Conservation (phyloP, 2,888 invertebrate genomes). For the Unio pictorum region DNA sequence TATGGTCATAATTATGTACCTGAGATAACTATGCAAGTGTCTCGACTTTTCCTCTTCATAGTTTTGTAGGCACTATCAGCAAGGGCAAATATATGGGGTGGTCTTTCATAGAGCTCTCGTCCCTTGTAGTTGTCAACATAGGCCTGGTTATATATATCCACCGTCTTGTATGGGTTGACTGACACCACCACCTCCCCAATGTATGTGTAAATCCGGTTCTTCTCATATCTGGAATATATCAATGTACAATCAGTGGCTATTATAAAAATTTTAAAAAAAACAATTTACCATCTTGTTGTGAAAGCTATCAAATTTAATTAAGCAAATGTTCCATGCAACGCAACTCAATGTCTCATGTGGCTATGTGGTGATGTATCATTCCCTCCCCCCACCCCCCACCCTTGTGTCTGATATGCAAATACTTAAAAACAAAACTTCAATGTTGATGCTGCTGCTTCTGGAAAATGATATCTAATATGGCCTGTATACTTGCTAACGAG, state of each 20-base stretch:
- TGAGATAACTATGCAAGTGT: conserved; percentile 95
- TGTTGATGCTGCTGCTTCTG: too few relatives aligned
- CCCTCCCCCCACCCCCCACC: too few relatives aligned
- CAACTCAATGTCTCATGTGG: too few relatives aligned
- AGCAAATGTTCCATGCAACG: too few relatives aligned
- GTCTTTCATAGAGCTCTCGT: conserved; percentile 95
- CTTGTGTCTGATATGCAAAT: too few relatives aligned
- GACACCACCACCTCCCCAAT: conserved; percentile 94
- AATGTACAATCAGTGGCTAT: background rate
- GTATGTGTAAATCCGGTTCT: conserved; percentile 91
- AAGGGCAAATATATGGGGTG: conserved; percentile 97
- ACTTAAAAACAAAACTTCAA: too few relatives aligned
- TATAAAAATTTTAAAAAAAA: background rate
- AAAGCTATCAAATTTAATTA: too few relatives aligned
- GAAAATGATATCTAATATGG: too few relatives aligned
- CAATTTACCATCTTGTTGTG: background rate
- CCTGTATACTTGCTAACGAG: too few relatives aligned
- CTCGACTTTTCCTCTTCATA: conserved; percentile 90
- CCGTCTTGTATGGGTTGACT: conserved; percentile 94
- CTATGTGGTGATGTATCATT: too few relatives aligned
- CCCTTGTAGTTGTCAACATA: conserved; percentile 93
- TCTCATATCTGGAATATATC: conserved; percentile 56
- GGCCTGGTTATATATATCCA: conserved; percentile 91
- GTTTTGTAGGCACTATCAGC: conserved; percentile 96
- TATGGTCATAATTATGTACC: conserved; percentile 59